Percentiles rank a stretch among this genome's conserved stretches.
phyloP scores from a whole-genome alignment of 2,113 vertebrate genomes.

The Boleophthalmus pectinirostris region DNA sequence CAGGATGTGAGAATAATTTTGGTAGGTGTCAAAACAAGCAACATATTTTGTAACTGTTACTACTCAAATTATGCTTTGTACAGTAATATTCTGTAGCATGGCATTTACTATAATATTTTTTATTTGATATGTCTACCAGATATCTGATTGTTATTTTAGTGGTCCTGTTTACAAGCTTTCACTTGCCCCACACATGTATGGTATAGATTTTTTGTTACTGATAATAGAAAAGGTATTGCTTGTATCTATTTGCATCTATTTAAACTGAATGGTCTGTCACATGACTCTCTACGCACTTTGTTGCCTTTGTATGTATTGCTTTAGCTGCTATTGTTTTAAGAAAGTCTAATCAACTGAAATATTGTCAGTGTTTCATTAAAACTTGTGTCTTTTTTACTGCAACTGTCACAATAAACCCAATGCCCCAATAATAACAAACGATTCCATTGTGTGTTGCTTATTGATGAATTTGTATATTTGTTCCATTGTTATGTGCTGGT shows the following conservation, averaged over 20 bases:
- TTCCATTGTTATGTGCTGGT: not conserved
- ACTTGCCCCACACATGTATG: not conserved
- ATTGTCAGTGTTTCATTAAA: slow-evolving; percentile 1
- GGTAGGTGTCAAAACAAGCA: not conserved
- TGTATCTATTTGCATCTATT: not conserved
- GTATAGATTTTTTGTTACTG: not conserved
- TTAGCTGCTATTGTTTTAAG: not conserved
- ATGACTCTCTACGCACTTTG: not conserved
- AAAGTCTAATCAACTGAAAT: not conserved
- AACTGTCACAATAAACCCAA: not conserved
- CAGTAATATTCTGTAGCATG: slow-evolving; percentile 35
- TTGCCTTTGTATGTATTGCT: not conserved
- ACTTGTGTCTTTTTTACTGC: not conserved
- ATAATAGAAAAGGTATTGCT: not conserved
- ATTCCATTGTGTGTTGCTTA: not conserved
- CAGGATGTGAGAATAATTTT: slow-evolving; percentile 6
- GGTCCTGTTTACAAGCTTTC: slow-evolving; percentile 41
- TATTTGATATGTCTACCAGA: slow-evolving; percentile 19
- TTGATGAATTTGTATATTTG: not conserved
- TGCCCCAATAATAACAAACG: not conserved
- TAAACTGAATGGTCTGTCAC: not conserved
- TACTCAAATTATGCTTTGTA: slow-evolving; percentile 31
- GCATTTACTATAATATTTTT: slow-evolving; percentile 43
- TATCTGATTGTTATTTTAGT: slow-evolving; percentile 31
- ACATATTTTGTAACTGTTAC: slow-evolving; percentile 6